A percentile compares a stretch with the other conserved stretches of the same genome.
phyloP scores from a whole-genome alignment of 23 tunicate genomes.

The Styela plicata region DNA sequence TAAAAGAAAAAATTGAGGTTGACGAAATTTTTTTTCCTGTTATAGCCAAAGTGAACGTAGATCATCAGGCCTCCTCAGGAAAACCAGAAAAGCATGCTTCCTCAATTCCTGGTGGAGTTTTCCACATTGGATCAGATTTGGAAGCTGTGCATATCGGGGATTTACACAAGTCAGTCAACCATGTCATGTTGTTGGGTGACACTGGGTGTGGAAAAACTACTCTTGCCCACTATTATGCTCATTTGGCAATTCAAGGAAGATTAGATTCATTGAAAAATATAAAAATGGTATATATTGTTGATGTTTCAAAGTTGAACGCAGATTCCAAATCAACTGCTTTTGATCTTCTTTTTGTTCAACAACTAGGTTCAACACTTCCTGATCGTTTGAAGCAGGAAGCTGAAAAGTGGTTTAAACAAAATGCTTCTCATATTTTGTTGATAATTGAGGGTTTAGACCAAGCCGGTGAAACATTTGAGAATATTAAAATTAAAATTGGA shows the following conservation, averaged over 20 bases:
- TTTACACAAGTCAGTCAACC: not conserved
- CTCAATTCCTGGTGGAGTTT: not conserved
- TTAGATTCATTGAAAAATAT: not conserved
- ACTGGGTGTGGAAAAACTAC: not conserved
- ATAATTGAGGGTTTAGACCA: not conserved
- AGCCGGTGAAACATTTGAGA: not conserved
- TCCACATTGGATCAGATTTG: not conserved
- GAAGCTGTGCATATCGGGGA: not conserved
- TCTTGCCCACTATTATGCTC: not conserved
- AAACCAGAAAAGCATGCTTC: too few relatives aligned
- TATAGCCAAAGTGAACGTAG: too few relatives aligned
- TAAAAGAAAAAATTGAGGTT: not conserved
- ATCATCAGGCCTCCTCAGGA: too few relatives aligned
- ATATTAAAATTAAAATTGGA: not conserved
- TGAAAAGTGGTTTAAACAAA: not conserved
- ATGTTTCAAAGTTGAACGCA: not conserved
- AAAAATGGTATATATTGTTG: not conserved
- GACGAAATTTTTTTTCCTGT: not conserved
- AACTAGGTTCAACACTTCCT: conserved; percentile 1
- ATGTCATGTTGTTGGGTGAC: conserved; percentile 1
- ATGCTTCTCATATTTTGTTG: not conserved
- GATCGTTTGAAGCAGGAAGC: not conserved
- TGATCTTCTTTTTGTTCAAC: conserved; percentile 12
- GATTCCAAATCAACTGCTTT: not conserved
- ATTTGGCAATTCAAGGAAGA: not conserved